A percentile compares a stretch with the other conserved stretches of the same genome.
Conservation (phyloP, 2,888 invertebrate genomes). For the Hoplodrina blanda region DNA sequence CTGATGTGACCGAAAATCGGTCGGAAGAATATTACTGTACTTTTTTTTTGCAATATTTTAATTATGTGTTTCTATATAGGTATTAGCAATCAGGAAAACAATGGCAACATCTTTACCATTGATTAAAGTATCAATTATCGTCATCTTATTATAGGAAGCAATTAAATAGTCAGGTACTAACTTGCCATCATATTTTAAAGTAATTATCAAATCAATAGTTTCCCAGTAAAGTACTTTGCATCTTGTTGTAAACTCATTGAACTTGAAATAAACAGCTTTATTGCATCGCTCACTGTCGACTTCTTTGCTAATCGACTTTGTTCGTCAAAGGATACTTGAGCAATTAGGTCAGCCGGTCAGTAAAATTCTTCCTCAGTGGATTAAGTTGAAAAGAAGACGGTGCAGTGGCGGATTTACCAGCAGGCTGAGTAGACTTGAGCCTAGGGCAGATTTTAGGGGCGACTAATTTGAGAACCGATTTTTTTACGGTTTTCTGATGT, state of each 20-base stretch:
- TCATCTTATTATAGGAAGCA: conserved; percentile 14
- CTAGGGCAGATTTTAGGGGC: too few species aligned
- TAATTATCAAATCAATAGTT: conserved; percentile 16
- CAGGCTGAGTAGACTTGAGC: too few species aligned
- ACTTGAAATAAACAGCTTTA: neutral
- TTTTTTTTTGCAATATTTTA: neutral
- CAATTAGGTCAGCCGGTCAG: neutral
- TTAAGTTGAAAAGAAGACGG: too few species aligned
- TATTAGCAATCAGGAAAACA: neutral
- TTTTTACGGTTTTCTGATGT: too few species aligned
- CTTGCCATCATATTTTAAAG: neutral
- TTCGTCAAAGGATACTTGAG: neutral
- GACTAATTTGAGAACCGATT: too few species aligned
- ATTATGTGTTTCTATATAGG: neutral
- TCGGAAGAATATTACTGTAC: neutral
- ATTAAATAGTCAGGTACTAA: conserved; percentile 8
- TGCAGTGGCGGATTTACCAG: too few species aligned
- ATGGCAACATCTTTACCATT: neutral
- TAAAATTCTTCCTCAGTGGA: too few species aligned
- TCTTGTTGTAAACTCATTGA: conserved; percentile 2
- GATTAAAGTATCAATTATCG: conserved; percentile 3
- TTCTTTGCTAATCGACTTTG: neutral
- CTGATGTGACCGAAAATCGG: too few species aligned
- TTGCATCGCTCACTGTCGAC: neutral
- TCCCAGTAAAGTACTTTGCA: conserved; percentile 18